Percentiles rank a stretch among this genome's conserved stretches.
These are phyloP conservation scores for Kobus ellipsiprymnus DNA, from an alignment of 2,113 vertebrate species.

Conservation along the genomic window DNA sequence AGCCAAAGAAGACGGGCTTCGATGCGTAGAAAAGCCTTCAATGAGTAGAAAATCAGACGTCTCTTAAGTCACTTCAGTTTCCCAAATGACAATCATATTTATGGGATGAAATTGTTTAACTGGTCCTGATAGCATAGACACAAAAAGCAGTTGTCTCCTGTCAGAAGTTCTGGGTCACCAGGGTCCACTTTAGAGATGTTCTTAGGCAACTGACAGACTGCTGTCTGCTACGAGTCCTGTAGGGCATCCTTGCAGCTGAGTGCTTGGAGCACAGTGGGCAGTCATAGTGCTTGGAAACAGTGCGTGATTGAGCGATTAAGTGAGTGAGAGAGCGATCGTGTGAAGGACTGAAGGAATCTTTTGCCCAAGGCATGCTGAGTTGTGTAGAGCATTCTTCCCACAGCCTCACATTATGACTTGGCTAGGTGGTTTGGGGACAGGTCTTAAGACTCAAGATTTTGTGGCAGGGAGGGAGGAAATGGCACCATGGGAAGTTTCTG, in stretches of 20 bases:
- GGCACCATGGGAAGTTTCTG: background rate
- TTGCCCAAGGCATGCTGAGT: background rate
- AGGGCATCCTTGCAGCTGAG: background rate
- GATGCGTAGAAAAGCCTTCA: constrained; percentile 2
- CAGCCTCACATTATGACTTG: background rate
- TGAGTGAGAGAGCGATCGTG: background rate
- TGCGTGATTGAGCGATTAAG: background rate
- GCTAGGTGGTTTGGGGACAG: background rate
- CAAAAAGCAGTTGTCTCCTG: background rate
- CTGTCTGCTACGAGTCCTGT: background rate
- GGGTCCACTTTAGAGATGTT: background rate
- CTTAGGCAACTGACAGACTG: background rate
- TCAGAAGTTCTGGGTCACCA: background rate
- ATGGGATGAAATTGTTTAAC: background rate
- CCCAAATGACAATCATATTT: background rate
- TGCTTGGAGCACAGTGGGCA: background rate
- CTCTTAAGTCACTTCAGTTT: constrained; percentile 11
- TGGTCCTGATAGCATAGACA: background rate
- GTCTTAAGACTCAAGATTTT: background rate
- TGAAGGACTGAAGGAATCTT: background rate
- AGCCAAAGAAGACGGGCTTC: background rate
- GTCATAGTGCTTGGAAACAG: background rate
- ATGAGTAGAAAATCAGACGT: constrained; percentile 11
- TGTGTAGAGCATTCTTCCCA: background rate
- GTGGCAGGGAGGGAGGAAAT: background rate